Base-by-base conservation (phyloP, 2,797 vertebrate species). In the Girardinus metallicus region DNA sequence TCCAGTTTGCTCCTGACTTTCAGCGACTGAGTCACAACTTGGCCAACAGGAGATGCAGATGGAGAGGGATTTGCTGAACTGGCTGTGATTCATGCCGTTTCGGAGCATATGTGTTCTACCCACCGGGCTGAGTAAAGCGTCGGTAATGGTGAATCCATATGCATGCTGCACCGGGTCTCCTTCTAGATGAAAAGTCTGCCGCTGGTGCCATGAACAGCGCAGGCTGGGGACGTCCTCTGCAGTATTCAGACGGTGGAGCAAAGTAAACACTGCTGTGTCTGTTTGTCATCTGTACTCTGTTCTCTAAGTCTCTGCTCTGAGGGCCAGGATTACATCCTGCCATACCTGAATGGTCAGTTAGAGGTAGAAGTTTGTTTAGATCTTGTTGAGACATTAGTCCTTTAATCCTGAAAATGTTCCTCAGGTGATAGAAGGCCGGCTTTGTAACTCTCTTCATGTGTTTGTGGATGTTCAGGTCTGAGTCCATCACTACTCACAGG, bases 21-120 rank as follows among this genome's bases (percentile, higher is more conserved):
- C 62, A 86, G 81, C 80, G 68, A 44, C 77, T 68, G 79, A 90
- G 73, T 87, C 81, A 83, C 83, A 83, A 41, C 77, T 86, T 80
- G 75, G 84, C 78, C 51, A 16, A n/a, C 11, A 29, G 74, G 44
- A n/a, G 21, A 47, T 57, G 76, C 46, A 46, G 74, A 51, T 41
- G 47, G 81, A 79, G 80, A 18, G 18, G 74, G 85, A 89, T 84
- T 75, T 84, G 26, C 39, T 49, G 15, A 3, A 2, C 77, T 81
- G 83, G 71, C 79, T 77, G 11, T 15, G 64, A 73, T 83, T 81
- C 43, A 49, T 70, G 82, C 80, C 60, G 57, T 83, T 82, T 49
- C 64, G 53, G 81, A 88, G 72, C 89, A 87, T 81, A 81, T 89
- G 86, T 31, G 31, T 57, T 73, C 76, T 39, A 51, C 80, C 66